Conservation (phyloP, 2,888 invertebrate species). For the Folsomia candida region DNA sequence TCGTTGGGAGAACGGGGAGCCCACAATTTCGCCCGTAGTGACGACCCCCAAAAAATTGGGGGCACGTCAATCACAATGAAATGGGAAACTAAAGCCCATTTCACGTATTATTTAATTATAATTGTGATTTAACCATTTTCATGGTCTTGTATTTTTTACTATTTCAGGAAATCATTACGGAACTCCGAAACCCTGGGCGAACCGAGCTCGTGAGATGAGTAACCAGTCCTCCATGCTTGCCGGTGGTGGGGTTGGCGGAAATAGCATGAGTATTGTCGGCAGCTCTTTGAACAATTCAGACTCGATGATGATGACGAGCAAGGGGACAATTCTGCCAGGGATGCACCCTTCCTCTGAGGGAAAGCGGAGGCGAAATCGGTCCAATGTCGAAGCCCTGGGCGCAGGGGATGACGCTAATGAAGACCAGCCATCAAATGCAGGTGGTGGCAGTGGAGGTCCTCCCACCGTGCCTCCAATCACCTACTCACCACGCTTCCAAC, state of each 20-base stretch:
- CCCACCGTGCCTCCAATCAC: slow-evolving; percentile 1
- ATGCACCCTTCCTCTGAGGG: slow-evolving; percentile 59
- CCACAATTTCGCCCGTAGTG: background rate
- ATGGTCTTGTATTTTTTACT: slow-evolving; percentile 4
- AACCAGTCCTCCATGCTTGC: too few relatives aligned
- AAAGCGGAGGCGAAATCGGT: slow-evolving; percentile 59
- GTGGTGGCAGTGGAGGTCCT: slow-evolving; percentile 18
- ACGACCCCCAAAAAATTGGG: too few relatives aligned
- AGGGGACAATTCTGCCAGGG: slow-evolving; percentile 55
- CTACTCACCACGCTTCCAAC: slow-evolving; percentile 28
- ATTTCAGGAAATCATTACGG: slow-evolving; percentile 62
- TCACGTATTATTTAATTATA: too few relatives aligned
- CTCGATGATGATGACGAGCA: slow-evolving; percentile 33
- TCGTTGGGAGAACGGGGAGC: slow-evolving; percentile 5
- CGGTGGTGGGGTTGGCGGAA: too few relatives aligned
- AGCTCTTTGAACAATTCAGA: slow-evolving; percentile 10
- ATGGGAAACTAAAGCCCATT: too few relatives aligned
- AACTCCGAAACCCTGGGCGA: slow-evolving; percentile 59
- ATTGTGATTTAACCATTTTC: too few relatives aligned
- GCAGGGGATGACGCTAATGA: slow-evolving; percentile 50
- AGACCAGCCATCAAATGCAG: slow-evolving; percentile 36
- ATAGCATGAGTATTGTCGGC: background rate
- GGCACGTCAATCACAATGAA: too few relatives aligned
- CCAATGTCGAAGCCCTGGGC: slow-evolving; percentile 60
- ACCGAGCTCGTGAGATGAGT: slow-evolving; percentile 39